phyloP scores from a whole-genome alignment of 2,888 invertebrate species.

The Melanostoma mellinum region DNA sequence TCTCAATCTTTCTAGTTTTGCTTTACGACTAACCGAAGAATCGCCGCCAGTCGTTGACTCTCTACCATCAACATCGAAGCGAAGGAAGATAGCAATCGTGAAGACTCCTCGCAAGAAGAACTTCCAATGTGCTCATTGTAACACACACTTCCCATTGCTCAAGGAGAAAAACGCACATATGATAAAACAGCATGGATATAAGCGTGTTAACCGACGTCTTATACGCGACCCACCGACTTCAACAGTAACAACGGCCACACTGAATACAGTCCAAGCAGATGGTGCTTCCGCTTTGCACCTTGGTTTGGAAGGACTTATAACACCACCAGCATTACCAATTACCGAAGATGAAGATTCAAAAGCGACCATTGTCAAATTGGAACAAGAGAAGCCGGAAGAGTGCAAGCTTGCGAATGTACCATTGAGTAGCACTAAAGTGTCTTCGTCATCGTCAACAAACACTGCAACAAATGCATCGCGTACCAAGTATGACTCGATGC shows the following conservation, averaged over 20 bases:
- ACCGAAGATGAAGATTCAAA: constrained; percentile 78
- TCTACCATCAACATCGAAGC: constrained; percentile 75
- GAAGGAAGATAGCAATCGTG: constrained; percentile 32
- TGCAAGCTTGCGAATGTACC: constrained; percentile 44
- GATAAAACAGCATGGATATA: constrained; percentile 80
- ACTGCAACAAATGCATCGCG: constrained; percentile 54
- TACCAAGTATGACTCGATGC: constrained; percentile 76
- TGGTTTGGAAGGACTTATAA: constrained; percentile 59
- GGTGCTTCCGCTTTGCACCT: constrained; percentile 47
- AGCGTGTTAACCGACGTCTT: constrained; percentile 80
- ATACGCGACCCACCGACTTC: constrained; percentile 77
- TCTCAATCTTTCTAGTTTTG: constrained; percentile 63
- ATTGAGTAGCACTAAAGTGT: constrained; percentile 35
- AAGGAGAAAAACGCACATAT: constrained; percentile 81
- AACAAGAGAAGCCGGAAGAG: constrained; percentile 75
- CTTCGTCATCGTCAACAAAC: constrained; percentile 12
- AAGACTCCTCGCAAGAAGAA: constrained; percentile 77
- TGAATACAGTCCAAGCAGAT: constrained; percentile 60
- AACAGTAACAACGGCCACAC: constrained; percentile 72
- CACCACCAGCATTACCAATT: constrained; percentile 41
- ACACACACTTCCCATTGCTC: constrained; percentile 78
- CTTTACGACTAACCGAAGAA: constrained; percentile 75
- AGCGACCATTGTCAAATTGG: constrained; percentile 79
- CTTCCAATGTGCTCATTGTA: constrained; percentile 81
- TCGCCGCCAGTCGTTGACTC: constrained; percentile 73